Evolutionary conservation across 2,888 invertebrate genomes (phyloP), one percentile per base, ranked within the genome.

Genomic region (Autographa pulchrina): DNA sequence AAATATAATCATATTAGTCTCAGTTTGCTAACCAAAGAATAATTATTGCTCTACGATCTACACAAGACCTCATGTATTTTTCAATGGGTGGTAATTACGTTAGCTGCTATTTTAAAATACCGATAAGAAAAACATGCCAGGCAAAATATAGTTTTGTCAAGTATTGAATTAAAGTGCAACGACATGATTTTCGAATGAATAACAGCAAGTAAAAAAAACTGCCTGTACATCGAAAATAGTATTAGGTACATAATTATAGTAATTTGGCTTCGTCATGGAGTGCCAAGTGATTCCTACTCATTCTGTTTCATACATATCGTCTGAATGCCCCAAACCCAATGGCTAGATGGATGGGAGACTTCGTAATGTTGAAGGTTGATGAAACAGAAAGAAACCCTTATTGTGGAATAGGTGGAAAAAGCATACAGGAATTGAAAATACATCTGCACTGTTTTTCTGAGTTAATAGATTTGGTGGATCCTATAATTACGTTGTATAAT

Each of bases 81-180:
- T 52, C 16, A n/a, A 16, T 11, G 18, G 32, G 31, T 32, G 1
- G n/a, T 63, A 48, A 63, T 52, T 63, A 52, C 31, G 52, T 63
- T 48, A 32, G n/a, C 32, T 32, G 63, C 18, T 52, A 52, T 52
- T 63, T 52, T 32, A n/a, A 63, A 48, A 32, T 35, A 32, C 52
- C 63, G 52, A 63, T 63, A 63, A 63, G 52, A 32, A 62, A 48
- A 63, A 62, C n/a, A 14, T 4, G 54, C 13, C 54, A 13, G 9
- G 54, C 9, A 13, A 56, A 56, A 56, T 56, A 56, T 56, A 20
- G 54, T 56, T 56, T 56, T 56, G 20, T 20, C 11, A 20, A 20
- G 54, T 5, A 56, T 25, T 54, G 54, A 18, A 54, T 20, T 54
- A 52, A n/a, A 18, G 54, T 9, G 54, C 54, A 25, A 20, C 20